Percentiles rank a stretch among this genome's conserved stretches.
phyloP scores from a whole-genome alignment of 2,797 vertebrate genomes.

The Peromyscus melanophrys region DNA sequence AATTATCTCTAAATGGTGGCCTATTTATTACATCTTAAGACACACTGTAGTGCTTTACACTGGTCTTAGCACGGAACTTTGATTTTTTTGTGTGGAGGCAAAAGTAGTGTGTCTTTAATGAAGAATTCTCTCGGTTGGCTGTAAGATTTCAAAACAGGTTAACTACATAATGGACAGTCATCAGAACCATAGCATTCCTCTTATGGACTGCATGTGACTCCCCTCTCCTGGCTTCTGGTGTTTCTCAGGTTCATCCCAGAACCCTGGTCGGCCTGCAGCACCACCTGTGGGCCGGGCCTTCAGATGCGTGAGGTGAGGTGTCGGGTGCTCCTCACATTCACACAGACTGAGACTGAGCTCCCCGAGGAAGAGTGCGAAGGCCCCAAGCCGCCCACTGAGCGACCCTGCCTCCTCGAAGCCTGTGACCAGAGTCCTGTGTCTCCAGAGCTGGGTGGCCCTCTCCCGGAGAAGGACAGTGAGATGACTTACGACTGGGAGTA shows the following conservation, averaged over 20 bases:
- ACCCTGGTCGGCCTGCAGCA: constrained; percentile 95
- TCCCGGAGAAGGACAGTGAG: constrained; percentile 75
- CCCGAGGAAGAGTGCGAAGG: constrained; percentile 94
- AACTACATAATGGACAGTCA: neutral
- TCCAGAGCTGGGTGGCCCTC: constrained; percentile 51
- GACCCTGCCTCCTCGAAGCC: constrained; percentile 88
- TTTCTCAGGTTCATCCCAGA: constrained; percentile 93
- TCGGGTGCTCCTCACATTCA: constrained; percentile 93
- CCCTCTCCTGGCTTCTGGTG: constrained; percentile 20
- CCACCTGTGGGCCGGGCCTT: constrained; percentile 92
- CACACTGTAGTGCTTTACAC: neutral
- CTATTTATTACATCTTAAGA: constrained; percentile 12
- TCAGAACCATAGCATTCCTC: neutral
- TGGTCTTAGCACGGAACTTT: neutral
- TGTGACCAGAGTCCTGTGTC: constrained; percentile 87
- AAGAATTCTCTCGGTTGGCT: neutral
- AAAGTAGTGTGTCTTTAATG: neutral
- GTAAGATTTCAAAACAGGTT: neutral
- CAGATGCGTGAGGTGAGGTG: constrained; percentile 94
- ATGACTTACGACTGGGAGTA: constrained; percentile 94
- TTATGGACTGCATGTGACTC: neutral
- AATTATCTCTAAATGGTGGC: neutral
- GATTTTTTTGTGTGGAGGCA: neutral
- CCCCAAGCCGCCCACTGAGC: constrained; percentile 88
- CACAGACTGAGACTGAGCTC: constrained; percentile 94